Evolutionary conservation across 2,113 vertebrate species (phyloP).

Genomic region (Plecturocebus donacophilus): DNA sequence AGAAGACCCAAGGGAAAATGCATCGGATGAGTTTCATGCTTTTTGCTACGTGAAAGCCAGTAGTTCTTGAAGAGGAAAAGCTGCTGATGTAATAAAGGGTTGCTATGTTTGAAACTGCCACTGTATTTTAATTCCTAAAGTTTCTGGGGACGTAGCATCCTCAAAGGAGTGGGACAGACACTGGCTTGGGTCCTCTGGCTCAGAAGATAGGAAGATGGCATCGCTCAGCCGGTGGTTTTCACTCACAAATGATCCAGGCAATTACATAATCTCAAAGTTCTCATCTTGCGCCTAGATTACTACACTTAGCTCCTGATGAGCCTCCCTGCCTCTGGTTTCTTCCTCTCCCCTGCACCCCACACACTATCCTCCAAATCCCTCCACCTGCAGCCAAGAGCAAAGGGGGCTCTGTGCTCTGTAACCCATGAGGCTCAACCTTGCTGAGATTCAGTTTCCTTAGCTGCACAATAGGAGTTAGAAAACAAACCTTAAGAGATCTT

Average conservation of each 20-base stretch:
- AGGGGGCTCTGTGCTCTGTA: background rate
- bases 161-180: background rate
- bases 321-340: background rate
- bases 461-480: background rate
- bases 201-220: background rate
- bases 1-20: conserved; percentile 25
- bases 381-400: background rate
- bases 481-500: background rate
- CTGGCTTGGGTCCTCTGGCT: background rate
- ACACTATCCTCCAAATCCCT: background rate
- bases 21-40: background rate
- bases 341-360: background rate
- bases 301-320: background rate
- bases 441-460: background rate
- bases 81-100: background rate
- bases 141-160: background rate
- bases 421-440: too few species aligned
- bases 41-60: conserved; percentile 1
- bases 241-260: background rate
- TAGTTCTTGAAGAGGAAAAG: background rate
- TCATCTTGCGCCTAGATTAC: background rate
- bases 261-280: background rate
- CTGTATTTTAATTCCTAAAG: background rate
- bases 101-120: background rate
- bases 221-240: background rate